Percentiles rank a stretch among this genome's conserved stretches.
phyloP scores from a whole-genome alignment of 30 jellyfish, hydroid and myxozoan genomes.

The Aurelia sp. region DNA sequence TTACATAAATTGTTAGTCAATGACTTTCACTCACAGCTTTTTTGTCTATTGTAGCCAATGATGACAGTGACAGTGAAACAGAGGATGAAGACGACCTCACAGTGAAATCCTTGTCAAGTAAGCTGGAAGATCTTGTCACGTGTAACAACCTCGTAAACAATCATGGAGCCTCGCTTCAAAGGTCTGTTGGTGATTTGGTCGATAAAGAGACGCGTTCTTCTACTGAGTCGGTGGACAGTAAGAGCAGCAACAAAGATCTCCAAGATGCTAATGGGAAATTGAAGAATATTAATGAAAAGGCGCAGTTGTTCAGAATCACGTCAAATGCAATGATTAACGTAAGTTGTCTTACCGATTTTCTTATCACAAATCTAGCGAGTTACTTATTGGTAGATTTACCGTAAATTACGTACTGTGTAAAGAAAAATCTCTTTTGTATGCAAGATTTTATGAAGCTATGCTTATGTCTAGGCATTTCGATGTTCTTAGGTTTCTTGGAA shows the following conservation, averaged over 20 bases:
- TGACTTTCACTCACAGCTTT: too few relatives aligned
- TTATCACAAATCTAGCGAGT: too few relatives aligned
- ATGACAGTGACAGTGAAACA: conserved; percentile 91
- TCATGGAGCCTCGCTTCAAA: conserved; percentile 94
- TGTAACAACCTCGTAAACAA: conserved; percentile 86
- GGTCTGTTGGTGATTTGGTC: conserved; percentile 87
- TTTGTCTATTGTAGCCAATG: conserved; percentile 59
- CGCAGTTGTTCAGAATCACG: conserved; percentile 94
- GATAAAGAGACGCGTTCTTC: conserved; percentile 78
- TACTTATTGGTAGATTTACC: too few relatives aligned
- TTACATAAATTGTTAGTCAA: too few relatives aligned
- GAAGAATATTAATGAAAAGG: conserved; percentile 85
- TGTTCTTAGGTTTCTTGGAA: too few relatives aligned
- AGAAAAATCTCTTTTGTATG: too few relatives aligned
- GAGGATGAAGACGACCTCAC: conserved; percentile 89
- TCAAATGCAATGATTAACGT: conserved; percentile 97
- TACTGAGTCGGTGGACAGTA: conserved; percentile 43
- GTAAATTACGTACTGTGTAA: too few relatives aligned
- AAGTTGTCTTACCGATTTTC: conserved; percentile 4
- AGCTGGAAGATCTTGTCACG: conserved; percentile 89
- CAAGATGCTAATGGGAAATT: conserved; percentile 62
- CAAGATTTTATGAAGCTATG: too few relatives aligned
- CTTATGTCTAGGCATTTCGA: too few relatives aligned
- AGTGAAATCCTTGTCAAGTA: conserved; percentile 76
- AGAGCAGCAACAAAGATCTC: conserved; percentile 47